These are phyloP conservation scores for Steinernema carpocapsae DNA, from an alignment of 2,888 invertebrate genomes.

Conservation along the genomic window DNA sequence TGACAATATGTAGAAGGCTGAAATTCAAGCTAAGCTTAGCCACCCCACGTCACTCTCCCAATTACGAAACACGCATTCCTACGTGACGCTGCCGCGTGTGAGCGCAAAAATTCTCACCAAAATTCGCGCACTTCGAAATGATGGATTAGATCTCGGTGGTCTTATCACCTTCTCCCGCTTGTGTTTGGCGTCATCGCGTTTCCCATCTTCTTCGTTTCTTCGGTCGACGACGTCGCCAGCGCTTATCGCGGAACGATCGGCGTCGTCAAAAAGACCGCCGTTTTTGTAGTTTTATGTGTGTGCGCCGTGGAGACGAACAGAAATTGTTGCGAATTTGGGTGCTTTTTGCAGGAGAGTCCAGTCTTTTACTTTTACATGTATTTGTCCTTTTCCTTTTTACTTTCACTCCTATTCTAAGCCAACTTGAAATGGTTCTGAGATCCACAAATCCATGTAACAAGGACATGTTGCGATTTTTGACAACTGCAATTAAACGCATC, in stretches of 20 bases:
- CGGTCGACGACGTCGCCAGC: not conserved
- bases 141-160: constrained; percentile 23
- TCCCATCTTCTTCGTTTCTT: not conserved
- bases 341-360: too few relatives aligned
- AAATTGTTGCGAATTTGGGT: constrained; percentile 13
- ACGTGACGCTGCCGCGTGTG: not conserved
- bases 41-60: not conserved
- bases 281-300: constrained; percentile 14
- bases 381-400: too few relatives aligned
- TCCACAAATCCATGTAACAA: too few relatives aligned
- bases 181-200: not conserved
- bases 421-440: too few relatives aligned
- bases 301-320: not conserved
- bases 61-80: not conserved
- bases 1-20: not conserved
- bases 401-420: too few relatives aligned
- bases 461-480: too few relatives aligned
- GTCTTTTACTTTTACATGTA: too few relatives aligned
- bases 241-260: constrained; percentile 18
- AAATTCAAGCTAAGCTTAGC: not conserved
- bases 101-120: not conserved
- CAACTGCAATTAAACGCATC: too few relatives aligned
- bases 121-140: not conserved
- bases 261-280: not conserved
- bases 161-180: constrained; percentile 5